These are phyloP conservation scores for Megaustenia siamemsis DNA, from an alignment of 2,888 invertebrate species.

Conservation along the genomic window DNA sequence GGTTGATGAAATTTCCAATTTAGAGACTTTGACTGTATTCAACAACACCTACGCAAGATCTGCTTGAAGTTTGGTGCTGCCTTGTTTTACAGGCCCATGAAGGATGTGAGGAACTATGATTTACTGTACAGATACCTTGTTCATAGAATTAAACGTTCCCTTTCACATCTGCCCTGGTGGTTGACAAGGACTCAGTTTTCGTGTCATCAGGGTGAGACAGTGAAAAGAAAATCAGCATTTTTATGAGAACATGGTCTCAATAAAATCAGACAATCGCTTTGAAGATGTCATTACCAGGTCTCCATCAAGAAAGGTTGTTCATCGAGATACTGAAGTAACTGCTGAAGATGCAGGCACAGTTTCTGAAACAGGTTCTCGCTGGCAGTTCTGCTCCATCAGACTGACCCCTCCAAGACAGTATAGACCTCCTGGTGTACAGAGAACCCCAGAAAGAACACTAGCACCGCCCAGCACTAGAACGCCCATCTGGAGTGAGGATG, in stretches of 20 bases:
- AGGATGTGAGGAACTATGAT: constrained; percentile 99
- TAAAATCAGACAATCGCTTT: constrained; percentile 93
- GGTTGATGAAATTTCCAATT: no score
- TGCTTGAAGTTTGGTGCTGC: no score
- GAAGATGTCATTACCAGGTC: constrained; percentile 95
- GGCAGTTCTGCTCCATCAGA: constrained; percentile 57
- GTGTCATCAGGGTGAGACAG: constrained; percentile 99
- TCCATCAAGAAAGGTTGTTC: constrained; percentile 84
- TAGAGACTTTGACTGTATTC: no score
- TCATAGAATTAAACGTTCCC: constrained; percentile 98
- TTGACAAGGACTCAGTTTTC: constrained; percentile 98
- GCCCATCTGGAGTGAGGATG: constrained; percentile 57
- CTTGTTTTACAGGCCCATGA: constrained; percentile 97
- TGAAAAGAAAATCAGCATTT: constrained; percentile 98
- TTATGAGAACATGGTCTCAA: constrained; percentile 95
- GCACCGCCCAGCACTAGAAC: constrained; percentile 54
- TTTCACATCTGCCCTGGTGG: constrained; percentile 95
- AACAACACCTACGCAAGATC: no score
- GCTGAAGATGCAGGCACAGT: constrained; percentile 89
- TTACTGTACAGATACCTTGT: constrained; percentile 97
- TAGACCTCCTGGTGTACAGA: constrained; percentile 52
- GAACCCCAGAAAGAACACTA: constrained; percentile 57
- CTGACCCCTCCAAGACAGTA: constrained; percentile 41
- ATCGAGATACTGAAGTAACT: constrained; percentile 92
- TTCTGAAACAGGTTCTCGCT: constrained; percentile 79